A percentile compares a stretch with the other conserved stretches of the same genome.
Evolutionary conservation across 1,140 invertebrate genomes (phyloP).

Genomic region (Drosophila pseudoananassae): DNA sequence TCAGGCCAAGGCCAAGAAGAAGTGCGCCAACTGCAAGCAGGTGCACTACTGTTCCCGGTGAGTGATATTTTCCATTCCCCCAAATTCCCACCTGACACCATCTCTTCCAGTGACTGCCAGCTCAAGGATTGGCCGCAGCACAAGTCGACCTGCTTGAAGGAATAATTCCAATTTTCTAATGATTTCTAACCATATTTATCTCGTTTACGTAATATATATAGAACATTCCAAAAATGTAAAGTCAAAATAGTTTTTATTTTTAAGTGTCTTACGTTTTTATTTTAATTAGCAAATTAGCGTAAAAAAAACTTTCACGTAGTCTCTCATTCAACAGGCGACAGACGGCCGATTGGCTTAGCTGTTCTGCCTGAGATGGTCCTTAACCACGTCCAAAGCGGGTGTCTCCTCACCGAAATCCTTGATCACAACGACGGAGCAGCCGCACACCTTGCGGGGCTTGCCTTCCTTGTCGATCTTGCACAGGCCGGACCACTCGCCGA

Average conservation of each 20-base stretch:
- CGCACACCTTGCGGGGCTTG: constrained; percentile 99
- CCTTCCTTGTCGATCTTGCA: constrained; percentile 99
- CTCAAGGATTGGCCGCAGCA: constrained; percentile 85
- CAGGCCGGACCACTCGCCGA: constrained; percentile 99
- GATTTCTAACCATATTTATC: background rate
- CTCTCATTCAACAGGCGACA: constrained; percentile 71
- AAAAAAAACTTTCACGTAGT: constrained; percentile 70
- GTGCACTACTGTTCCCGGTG: constrained; percentile 85
- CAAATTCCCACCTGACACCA: too few species aligned
- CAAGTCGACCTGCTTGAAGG: constrained; percentile 64
- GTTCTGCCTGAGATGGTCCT: constrained; percentile 93
- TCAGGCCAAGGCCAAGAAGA: constrained; percentile 83
- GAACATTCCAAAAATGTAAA: constrained; percentile 71
- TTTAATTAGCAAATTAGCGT: constrained; percentile 50
- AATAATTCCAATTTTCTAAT: constrained; percentile 4
- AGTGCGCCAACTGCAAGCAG: constrained; percentile 85
- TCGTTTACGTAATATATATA: constrained; percentile 30
- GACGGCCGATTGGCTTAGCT: constrained; percentile 61
- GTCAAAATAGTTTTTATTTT: constrained; percentile 14
- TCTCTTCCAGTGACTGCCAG: constrained; percentile 83
- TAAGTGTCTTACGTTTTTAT: constrained; percentile 42
- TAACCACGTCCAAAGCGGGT: constrained; percentile 95
- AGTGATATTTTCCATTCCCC: background rate
- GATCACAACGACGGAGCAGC: constrained; percentile 99
- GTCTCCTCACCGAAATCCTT: constrained; percentile 99